Conservation (phyloP, 2,888 invertebrate genomes). For the Sipunculus nudus region DNA sequence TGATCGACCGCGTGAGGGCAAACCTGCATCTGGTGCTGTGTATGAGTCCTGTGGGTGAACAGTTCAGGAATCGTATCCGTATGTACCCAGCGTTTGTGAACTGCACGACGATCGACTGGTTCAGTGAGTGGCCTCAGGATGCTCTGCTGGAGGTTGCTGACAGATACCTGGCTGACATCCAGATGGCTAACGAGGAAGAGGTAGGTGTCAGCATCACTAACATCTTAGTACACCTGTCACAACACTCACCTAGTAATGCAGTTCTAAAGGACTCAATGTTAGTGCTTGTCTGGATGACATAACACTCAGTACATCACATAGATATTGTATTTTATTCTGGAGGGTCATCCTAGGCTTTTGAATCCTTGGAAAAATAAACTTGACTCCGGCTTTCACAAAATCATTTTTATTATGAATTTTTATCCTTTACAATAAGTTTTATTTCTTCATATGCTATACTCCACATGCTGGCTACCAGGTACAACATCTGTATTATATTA, state of each 20-base stretch:
- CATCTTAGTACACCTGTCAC: too few relatives aligned
- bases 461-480: too few relatives aligned
- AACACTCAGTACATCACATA: neutral
- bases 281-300: neutral
- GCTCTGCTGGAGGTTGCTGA: conserved; percentile 89
- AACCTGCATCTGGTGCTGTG: conserved; percentile 85
- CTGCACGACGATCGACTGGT: conserved; percentile 90
- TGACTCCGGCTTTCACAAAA: too few relatives aligned
- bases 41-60: conserved; percentile 89
- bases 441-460: too few relatives aligned
- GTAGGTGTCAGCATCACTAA: conserved; percentile 42
- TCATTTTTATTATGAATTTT: too few relatives aligned
- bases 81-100: conserved; percentile 90
- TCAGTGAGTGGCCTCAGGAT: conserved; percentile 87
- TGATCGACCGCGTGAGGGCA: conserved; percentile 79
- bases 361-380: too few relatives aligned
- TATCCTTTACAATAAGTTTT: too few relatives aligned
- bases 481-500: too few relatives aligned
- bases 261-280: too few relatives aligned
- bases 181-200: conserved; percentile 69
- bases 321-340: too few relatives aligned
- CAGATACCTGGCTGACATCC: conserved; percentile 79
- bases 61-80: conserved; percentile 82
- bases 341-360: too few relatives aligned
- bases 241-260: too few relatives aligned